Conservation (phyloP, 2,113 vertebrate genomes). For the Gallinago jamesoni region DNA sequence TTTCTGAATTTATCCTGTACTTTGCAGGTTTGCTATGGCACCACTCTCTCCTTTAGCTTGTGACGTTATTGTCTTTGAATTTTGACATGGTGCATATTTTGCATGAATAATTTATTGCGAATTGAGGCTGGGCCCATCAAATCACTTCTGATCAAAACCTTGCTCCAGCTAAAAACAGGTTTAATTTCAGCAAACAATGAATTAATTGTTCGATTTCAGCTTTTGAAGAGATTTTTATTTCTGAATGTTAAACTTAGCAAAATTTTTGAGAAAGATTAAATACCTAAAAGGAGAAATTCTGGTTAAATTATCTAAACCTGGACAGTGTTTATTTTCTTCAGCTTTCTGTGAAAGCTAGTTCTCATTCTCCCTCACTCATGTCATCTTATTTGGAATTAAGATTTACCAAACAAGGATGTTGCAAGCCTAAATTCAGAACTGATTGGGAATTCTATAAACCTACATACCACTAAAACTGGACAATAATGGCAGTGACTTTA, state of each 20-base stretch:
- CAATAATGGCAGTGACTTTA: background rate
- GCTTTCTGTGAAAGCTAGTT: background rate
- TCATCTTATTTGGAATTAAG: rapidly evolving
- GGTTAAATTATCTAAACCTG: background rate
- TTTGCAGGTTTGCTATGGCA: background rate
- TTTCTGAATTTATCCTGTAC: background rate
- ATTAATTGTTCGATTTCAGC: background rate
- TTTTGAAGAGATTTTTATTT: background rate
- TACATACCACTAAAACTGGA: background rate
- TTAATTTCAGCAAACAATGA: background rate
- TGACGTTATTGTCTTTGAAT: background rate
- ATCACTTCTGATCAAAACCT: background rate
- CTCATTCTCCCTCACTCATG: background rate
- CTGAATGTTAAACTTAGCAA: background rate
- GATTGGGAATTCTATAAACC: background rate
- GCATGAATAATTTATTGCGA: background rate
- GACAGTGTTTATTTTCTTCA: background rate
- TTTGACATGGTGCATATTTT: background rate
- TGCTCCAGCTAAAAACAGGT: background rate
- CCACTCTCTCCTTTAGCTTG: background rate
- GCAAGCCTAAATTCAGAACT: background rate
- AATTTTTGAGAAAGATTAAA: background rate
- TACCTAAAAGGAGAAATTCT: background rate
- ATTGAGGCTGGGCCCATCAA: background rate
- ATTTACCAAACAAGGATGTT: background rate